Base-by-base conservation (phyloP, 2,113 vertebrate genomes). In the Hylia prasina region DNA sequence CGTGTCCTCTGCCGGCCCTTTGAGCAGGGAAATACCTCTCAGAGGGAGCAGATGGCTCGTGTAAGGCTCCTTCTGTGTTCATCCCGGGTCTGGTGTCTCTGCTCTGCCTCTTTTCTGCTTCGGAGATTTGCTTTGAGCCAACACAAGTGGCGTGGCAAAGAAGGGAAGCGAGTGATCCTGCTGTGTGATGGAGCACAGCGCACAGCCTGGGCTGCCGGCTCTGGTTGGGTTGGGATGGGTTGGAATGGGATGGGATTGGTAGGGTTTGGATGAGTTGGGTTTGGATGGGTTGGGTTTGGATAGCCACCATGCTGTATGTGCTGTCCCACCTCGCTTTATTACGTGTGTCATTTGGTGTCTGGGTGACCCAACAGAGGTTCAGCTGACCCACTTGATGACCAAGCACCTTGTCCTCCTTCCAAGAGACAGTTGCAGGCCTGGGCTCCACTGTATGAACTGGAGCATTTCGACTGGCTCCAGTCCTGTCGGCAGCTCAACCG, bases 401-500 rank as follows among this genome's bases (percentile, higher is more conserved):
- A 5, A 79, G 61, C 64, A 68, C 81, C 48, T 78, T 15, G 17
- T 93, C 66, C 77, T 76, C 45, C 13, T 80, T 63, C 77, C 45
- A 76, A 54, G 80, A 87, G 87, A 56, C 79, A 45, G 69, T 73
- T 68, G 58, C 71, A 45, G 88, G 78, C 71, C 72, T 71, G 65
- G 64, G 28, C 47, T 82, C 72, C 28, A 28, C 75, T 87, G 87
- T 70, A 96, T 91, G 92, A 96, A 94, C 91, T 85, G 96, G 96
- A 96, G 96, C 96, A 69, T 96, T 98, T 96, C 98, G 94, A 87
- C 87, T 89, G 90, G 92, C 94, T 97, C 95, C 95, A 89, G 92
- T 97, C 96, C 97, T 98, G 96, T 97, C 69, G 54, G 93, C 97
- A 97, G 96, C 97, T 97, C 97, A 98, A 98, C 97, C 97, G 39